Evolutionary conservation across 2,888 invertebrate genomes (phyloP), one percentile per base, ranked within the genome.

Genomic region (Venusia cambrica): DNA sequence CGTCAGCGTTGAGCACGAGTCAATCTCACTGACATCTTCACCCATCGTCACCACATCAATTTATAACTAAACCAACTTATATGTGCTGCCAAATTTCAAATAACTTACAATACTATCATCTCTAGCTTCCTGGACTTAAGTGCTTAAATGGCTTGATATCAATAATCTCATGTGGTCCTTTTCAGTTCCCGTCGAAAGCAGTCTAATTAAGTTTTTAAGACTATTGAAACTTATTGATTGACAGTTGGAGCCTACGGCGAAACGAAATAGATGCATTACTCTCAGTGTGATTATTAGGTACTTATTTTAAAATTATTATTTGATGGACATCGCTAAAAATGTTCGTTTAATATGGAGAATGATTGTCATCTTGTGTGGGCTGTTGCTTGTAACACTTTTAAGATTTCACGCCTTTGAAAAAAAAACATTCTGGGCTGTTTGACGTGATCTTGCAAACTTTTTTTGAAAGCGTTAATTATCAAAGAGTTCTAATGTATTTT

Each of bases 151-250:
- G 41, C 32, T 36, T 34, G 22, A 38, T 35, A 44, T 30, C 46
- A 26, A 26, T 28, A 7, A 40, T 48, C 29, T 30, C 27, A 25
- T 42, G 24, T 38, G 46, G 45, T 41, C 43, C 41, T 49, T 45
- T 37, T 36, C 57, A 63, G 60, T 57, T 59, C 73, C 73, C 78
- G 78, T 77, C 74, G 73, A 85, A 74, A 81, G 81, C 75, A 73
- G 77, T 69, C 83, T 84, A 84, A 81, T 84, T 83, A 80, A 73
- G 78, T 83, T 83, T 83, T 80, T 83, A 65, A 67, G 61, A 70
- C 68, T 73, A 77, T 83, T 77, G 79, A 83, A 80, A 76, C 72
- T 71, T 76, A 67, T 73, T 83, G 85, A 85, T 75, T 83, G 85
- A 69, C 83, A 81, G 75, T 74, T 80, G 85, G 83, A 81, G 84